phyloP scores from a whole-genome alignment of 2,888 invertebrate species.

The Criorhina ranunculi region DNA sequence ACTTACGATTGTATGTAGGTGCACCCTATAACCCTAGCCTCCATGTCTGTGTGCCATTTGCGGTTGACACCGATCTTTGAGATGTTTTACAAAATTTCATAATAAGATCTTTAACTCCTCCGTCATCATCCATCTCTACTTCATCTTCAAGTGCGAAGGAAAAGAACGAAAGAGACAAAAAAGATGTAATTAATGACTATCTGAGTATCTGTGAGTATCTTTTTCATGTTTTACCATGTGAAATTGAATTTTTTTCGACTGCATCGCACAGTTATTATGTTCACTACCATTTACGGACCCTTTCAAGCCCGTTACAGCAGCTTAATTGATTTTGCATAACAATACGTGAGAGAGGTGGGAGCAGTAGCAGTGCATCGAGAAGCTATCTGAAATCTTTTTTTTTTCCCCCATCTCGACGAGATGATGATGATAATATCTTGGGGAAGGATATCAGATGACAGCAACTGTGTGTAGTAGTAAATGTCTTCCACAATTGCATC shows the following conservation, averaged over 20 bases:
- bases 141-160: background rate
- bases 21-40: too few species aligned
- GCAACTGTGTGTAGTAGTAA: conserved; percentile 30
- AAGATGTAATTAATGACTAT: conserved; percentile 11
- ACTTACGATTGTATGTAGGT: background rate
- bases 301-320: conserved; percentile 31
- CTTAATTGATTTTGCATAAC: conserved; percentile 70
- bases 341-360: conserved; percentile 8
- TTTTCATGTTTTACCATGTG: conserved; percentile 29
- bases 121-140: too few species aligned
- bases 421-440: conserved; percentile 55
- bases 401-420: background rate
- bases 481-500: conserved; percentile 54
- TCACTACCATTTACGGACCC: conserved; percentile 29
- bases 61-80: conserved; percentile 54
- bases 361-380: background rate
- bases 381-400: background rate
- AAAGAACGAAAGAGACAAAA: background rate
- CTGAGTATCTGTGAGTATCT: conserved; percentile 32
- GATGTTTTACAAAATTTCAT: conserved; percentile 51
- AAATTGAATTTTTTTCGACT: conserved; percentile 48
- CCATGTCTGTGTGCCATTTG: conserved; percentile 12
- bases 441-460: conserved; percentile 67
- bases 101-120: conserved; percentile 21
- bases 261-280: conserved; percentile 45